Percentiles rank a stretch among this genome's conserved stretches.
Conservation (phyloP, 2,113 vertebrate species). For the Mesocricetus auratus region DNA sequence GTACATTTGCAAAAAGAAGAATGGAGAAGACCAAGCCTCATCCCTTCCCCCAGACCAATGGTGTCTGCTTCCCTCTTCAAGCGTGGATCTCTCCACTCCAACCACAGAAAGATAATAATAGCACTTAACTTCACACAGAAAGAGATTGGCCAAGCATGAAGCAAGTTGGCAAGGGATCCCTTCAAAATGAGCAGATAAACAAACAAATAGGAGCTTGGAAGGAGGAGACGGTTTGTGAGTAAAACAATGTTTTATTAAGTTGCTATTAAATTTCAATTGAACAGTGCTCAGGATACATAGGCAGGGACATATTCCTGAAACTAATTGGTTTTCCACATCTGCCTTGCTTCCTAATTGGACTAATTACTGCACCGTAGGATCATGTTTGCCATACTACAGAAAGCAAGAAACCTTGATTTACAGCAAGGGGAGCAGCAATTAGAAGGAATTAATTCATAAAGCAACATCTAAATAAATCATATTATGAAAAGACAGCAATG, state of each 20-base stretch:
- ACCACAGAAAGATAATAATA: constrained; percentile 5
- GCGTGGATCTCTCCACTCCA: background rate
- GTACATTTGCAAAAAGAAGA: background rate
- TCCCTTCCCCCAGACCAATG: background rate
- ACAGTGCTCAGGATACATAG: constrained; percentile 82
- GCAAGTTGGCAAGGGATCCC: constrained; percentile 20
- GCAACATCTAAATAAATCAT: constrained; percentile 92
- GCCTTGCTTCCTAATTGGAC: constrained; percentile 90
- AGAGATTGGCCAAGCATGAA: constrained; percentile 51
- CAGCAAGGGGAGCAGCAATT: constrained; percentile 89
- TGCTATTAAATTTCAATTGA: constrained; percentile 85
- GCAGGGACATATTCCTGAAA: constrained; percentile 87
- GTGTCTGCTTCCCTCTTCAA: background rate
- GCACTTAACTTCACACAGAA: background rate
- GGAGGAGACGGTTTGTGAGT: constrained; percentile 77
- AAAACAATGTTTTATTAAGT: constrained; percentile 88
- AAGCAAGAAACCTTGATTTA: constrained; percentile 90
- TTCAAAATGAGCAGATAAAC: constrained; percentile 74
- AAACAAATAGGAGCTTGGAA: constrained; percentile 71
- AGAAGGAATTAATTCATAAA: constrained; percentile 90
- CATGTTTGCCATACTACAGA: constrained; percentile 87
- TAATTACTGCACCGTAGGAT: constrained; percentile 90
- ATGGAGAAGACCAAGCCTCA: background rate
- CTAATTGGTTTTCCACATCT: constrained; percentile 92
- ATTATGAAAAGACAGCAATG: constrained; percentile 88